Evolutionary conservation across 2,888 invertebrate genomes (phyloP).

Genomic region (Xylota sylvarum): DNA sequence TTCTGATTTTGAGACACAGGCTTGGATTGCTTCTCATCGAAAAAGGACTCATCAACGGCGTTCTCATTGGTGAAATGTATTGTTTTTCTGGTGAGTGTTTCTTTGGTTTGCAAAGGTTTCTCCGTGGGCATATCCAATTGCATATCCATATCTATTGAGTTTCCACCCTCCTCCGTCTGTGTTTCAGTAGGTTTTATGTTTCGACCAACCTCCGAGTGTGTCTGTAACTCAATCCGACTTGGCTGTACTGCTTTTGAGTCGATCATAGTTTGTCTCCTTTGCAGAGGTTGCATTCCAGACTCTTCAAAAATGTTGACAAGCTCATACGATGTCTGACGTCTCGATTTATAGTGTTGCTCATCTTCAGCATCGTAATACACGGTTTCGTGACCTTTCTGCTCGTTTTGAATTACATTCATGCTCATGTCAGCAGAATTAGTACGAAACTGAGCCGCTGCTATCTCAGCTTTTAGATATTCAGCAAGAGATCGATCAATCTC

Average conservation of each 20-base stretch:
- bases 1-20: not conserved
- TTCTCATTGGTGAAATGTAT: conserved; percentile 49
- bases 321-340: conserved; percentile 5
- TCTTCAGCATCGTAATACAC: conserved; percentile 25
- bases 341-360: not conserved
- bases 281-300: conserved; percentile 63
- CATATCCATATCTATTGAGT: no score
- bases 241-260: conserved; percentile 13
- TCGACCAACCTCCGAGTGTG: not conserved
- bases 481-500: conserved; percentile 54
- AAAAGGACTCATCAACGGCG: conserved; percentile 57
- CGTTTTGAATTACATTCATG: not conserved
- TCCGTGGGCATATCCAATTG: not conserved
- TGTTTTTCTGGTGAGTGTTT: conserved; percentile 20
- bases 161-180: not conserved
- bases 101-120: not conserved
- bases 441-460: conserved; percentile 26
- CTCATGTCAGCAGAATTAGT: conserved; percentile 5
- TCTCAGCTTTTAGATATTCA: conserved; percentile 62
- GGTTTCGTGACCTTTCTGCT: not conserved
- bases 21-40: conserved; percentile 33
- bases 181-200: not conserved
- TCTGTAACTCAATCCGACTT: not conserved
- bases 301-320: conserved; percentile 49
- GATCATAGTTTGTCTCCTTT: conserved; percentile 4